A percentile compares a stretch with the other conserved stretches of the same genome.
These are phyloP conservation scores for Protomyctophum bolini DNA, from an alignment of 2,113 vertebrate genomes.

Conservation along the genomic window DNA sequence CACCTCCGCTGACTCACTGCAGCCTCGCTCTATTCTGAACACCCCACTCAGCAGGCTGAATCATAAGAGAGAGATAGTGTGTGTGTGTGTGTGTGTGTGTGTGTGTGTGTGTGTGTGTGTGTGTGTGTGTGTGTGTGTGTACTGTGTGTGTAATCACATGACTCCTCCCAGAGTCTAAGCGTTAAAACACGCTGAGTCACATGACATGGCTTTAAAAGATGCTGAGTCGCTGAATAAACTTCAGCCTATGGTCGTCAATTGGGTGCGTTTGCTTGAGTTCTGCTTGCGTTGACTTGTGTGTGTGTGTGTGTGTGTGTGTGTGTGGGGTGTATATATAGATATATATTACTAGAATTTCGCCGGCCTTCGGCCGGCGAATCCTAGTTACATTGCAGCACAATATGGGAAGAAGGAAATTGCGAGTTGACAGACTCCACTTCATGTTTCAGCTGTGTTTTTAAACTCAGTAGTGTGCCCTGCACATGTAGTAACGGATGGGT, in stretches of 20 bases:
- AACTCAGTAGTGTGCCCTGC: too few relatives aligned
- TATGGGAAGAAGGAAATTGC: too few relatives aligned
- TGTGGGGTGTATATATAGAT: too few relatives aligned
- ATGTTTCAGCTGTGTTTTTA: too few relatives aligned
- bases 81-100: too few relatives aligned
- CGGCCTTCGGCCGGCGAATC: too few relatives aligned
- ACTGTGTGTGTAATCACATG: neutral
- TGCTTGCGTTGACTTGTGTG: neutral
- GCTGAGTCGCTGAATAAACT: conserved; percentile 31
- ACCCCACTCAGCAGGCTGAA: conserved; percentile 23
- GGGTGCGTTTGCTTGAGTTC: conserved; percentile 23
- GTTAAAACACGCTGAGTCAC: conserved; percentile 29
- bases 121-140: too few relatives aligned
- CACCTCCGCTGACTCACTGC: conserved; percentile 28
- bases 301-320: neutral
- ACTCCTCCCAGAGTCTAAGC: neutral
- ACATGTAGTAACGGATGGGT: too few relatives aligned
- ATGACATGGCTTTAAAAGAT: conserved; percentile 1
- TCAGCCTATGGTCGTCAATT: conserved; percentile 10
- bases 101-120: too few relatives aligned
- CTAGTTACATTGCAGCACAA: too few relatives aligned
- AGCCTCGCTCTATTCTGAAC: neutral
- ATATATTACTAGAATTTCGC: too few relatives aligned
- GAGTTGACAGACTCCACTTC: too few relatives aligned
- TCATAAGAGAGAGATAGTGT: conserved; percentile 7